Evolutionary conservation across 2,113 vertebrate species (phyloP), one percentile per base, ranked within the genome.

Genomic region (Xiphophorus hellerii): DNA sequence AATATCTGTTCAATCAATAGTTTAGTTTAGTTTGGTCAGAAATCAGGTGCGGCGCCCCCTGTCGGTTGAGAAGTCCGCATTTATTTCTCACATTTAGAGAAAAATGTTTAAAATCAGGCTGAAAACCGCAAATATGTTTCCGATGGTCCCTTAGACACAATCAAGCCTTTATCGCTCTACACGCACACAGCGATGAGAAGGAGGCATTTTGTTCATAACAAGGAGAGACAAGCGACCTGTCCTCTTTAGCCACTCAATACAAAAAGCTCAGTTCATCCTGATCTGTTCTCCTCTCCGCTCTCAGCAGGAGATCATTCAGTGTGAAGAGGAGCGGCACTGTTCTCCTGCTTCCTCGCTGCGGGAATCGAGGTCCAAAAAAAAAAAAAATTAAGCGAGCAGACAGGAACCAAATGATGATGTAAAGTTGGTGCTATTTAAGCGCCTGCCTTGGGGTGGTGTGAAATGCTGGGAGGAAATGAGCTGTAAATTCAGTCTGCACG

Each of bases 21-120:
- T 25, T n/a, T 9, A 9, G 51, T 54, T 6, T 54, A 54, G 0
- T n/a, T 6, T 22, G 51, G 2, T 58, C 4, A 10, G 22, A 58
- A 58, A 58, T 25, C 51, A 15, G 14, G 17, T 7, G n/a, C 17
- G 82, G 89, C 90, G 92, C 69, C 90, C 86, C 82, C 91, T 92
- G 74, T 86, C 39, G 90, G 88, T 44, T 48, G 44, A 17, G 15
- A 15, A 6, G 44, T 15, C 44, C 5, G 5, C 15, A 48, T 17
- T 44, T 48, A 48, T 48, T 6, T 17, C 13, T 64, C 5, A 25
- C 22, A 58, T 22, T 58, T 10, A 6, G 10, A 58, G 25, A 58
- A 25, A 54, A 25, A 1, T 25, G 7, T n/a, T n/a, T 17, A n/a
- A 25, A n/a, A 11, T 31, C 13, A 64, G 62, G 30, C 22, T 4